Evolutionary conservation across 2,113 vertebrate genomes (phyloP).

Genomic region (Perca flavescens): DNA sequence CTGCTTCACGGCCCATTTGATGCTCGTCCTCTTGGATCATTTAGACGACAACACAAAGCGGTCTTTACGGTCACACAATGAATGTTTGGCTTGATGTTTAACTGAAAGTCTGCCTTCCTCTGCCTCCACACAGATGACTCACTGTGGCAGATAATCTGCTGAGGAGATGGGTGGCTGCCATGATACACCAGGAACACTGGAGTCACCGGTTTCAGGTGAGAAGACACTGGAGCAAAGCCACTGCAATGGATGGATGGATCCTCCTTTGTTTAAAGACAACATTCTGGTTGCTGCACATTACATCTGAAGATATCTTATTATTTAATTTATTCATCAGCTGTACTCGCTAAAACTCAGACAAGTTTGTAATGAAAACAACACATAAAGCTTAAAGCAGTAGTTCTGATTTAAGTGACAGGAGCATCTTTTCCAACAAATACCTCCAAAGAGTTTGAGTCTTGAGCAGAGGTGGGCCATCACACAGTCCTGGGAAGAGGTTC

Average conservation of each 20-base stretch:
- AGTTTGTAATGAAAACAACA: background rate
- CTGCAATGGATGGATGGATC: background rate
- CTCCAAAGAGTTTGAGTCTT: no score
- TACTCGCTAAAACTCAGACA: background rate
- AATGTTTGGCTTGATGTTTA: constrained; percentile 40
- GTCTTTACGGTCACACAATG: constrained; percentile 32
- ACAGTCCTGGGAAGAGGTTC: no score
- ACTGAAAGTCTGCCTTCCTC: constrained; percentile 15
- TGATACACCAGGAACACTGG: background rate
- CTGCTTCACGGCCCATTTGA: constrained; percentile 43
- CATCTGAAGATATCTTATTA: background rate
- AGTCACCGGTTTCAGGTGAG: background rate
- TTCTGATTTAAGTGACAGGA: no score
- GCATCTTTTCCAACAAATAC: no score
- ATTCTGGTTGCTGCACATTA: background rate
- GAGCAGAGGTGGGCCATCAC: no score
- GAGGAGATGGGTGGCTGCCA: constrained; percentile 5
- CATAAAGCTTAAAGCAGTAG: no score
- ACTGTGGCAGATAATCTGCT: constrained; percentile 13
- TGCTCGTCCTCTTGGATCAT: constrained; percentile 11
- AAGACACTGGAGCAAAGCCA: background rate
- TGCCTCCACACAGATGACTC: background rate
- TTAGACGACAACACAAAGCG: background rate
- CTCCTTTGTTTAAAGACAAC: background rate
- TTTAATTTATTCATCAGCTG: background rate